Base-by-base conservation (phyloP, 2,888 invertebrate species). In the Anodontia alba region DNA sequence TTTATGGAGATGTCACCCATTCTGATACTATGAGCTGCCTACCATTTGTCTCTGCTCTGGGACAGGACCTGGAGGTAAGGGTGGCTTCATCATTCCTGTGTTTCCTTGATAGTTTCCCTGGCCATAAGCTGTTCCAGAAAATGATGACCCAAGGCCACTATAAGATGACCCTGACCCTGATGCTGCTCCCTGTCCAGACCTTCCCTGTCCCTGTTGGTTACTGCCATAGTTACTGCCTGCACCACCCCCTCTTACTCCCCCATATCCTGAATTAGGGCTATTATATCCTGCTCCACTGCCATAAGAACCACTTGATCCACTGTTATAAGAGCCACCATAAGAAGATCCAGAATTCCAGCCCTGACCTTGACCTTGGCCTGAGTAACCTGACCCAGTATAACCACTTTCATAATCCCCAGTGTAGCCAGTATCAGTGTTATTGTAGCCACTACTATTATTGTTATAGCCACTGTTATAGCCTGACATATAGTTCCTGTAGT, bases 401-500 rank as follows among this genome's bases (percentile, higher is more conserved):
- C 74, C 43, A 70, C 49, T 74, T 33, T 71, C n/a, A 68, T 78
- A 68, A 57, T 70, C 72, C 26, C 76, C 73, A 43, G 76, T 73
- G 71, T 79, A 76, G 23, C 76, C 62, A 31, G 57, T 70, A 51
- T 74, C 62, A 57, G 36, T 43, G 31, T n/a, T 17, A 36, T 73
- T 46, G 46, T 20, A 46, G n/a, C 46, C 46, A 46, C n/a, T 46
- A 20, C 20, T 46, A 26, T 42, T 42, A 42, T 38, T 73, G 46
- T 70, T 66, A 42, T 75, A 75, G 17, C 74, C 70, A 23, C 57
- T 66, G 26, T 57, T 49, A 33, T 81, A 81, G 2, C 77, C 77
- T 0, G 81, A 68, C 54, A 54, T 54, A 15, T 54, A 54, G 29
- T 54, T 54, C 72, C 78, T 77, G 73, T 81, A 84, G 15, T 79